phyloP scores from a whole-genome alignment of 2,888 invertebrate genomes.

The Phymatocera aterrima region DNA sequence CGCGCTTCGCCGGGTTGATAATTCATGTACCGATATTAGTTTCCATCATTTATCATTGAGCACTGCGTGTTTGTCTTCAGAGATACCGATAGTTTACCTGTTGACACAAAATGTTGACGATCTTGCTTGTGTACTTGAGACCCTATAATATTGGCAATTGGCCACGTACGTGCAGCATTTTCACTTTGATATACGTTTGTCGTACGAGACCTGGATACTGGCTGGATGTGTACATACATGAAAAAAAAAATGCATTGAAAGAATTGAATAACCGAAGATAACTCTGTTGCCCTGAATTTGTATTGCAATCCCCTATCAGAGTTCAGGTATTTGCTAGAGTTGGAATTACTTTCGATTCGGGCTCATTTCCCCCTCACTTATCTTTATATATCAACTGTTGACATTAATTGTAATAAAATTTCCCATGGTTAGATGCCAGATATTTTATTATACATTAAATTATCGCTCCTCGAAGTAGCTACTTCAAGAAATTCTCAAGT shows the following conservation, averaged over 20 bases:
- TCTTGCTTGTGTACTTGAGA: background rate
- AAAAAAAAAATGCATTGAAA: background rate
- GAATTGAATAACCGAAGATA: background rate
- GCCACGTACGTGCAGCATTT: background rate
- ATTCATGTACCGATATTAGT: background rate
- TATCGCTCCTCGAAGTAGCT: background rate
- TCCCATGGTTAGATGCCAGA: background rate
- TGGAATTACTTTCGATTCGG: background rate
- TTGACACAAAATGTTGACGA: background rate
- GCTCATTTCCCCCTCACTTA: background rate
- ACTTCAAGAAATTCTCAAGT: background rate
- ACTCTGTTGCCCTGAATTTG: background rate
- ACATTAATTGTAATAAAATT: constrained; percentile 1
- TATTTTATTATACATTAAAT: background rate
- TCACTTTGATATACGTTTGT: constrained; percentile 10
- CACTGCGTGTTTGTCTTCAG: background rate
- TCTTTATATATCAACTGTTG: background rate
- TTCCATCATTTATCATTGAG: background rate
- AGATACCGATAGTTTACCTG: background rate
- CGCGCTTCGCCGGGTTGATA: background rate
- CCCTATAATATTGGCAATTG: constrained; percentile 10
- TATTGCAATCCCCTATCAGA: background rate
- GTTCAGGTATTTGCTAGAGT: background rate
- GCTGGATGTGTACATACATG: background rate
- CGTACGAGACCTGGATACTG: background rate